phyloP scores from a whole-genome alignment of 2,888 invertebrate species.

The Caenorhabditis becei region DNA sequence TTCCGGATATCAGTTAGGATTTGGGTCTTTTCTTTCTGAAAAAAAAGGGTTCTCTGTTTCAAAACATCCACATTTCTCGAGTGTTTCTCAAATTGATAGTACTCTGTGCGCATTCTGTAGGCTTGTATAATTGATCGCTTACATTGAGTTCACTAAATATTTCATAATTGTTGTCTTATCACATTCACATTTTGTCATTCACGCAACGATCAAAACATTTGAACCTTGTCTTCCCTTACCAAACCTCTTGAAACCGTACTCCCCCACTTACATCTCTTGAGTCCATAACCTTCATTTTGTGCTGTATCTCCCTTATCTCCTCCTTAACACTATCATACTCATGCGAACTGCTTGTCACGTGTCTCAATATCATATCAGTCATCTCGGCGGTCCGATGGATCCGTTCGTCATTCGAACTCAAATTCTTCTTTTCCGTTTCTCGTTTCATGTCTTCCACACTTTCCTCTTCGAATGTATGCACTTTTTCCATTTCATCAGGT shows the following conservation, averaged over 20 bases:
- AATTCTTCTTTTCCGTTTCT: slow-evolving; percentile 87
- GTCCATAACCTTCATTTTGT: slow-evolving; percentile 71
- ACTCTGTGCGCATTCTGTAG: too few relatives aligned
- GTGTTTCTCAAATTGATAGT: background rate
- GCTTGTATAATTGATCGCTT: too few relatives aligned
- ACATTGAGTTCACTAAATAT: too few relatives aligned
- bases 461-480: slow-evolving; percentile 98
- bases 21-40: background rate
- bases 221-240: too few relatives aligned
- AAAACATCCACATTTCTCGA: slow-evolving; percentile 42
- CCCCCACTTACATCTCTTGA: slow-evolving; percentile 65
- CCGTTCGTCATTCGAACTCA: slow-evolving; percentile 82
- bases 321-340: slow-evolving; percentile 70
- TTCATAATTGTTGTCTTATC: too few relatives aligned
- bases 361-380: slow-evolving; percentile 82
- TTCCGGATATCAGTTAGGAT: background rate
- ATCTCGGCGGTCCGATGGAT: slow-evolving; percentile 83
- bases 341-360: slow-evolving; percentile 69
- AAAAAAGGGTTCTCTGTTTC: slow-evolving; percentile 24
- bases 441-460: slow-evolving; percentile 94
- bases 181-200: too few relatives aligned
- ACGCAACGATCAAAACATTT: too few relatives aligned
- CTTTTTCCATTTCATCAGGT: slow-evolving; percentile 92
- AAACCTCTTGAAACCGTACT: too few relatives aligned
- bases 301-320: slow-evolving; percentile 71